These are phyloP conservation scores for Siderastrea siderea DNA, from an alignment of 92 coral and sea anemone genomes.

Conservation along the genomic window DNA sequence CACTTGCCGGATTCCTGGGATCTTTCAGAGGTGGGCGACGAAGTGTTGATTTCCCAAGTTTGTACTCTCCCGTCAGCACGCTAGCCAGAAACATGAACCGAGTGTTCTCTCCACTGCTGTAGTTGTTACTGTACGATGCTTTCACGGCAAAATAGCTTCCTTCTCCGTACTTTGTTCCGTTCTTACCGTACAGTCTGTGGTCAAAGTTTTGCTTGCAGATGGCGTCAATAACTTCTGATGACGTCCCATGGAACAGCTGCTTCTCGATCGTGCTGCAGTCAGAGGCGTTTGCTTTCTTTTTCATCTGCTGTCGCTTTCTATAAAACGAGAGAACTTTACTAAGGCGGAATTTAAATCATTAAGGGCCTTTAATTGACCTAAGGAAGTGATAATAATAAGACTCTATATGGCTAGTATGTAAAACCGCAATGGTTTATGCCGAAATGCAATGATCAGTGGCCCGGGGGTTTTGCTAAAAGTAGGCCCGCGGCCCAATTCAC, in stretches of 20 bases:
- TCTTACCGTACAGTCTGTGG: slow-evolving; percentile 91
- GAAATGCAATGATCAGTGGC: too few relatives aligned
- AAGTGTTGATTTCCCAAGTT: slow-evolving; percentile 33
- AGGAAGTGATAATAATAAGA: too few relatives aligned
- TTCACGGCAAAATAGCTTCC: slow-evolving; percentile 90
- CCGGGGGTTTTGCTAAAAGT: slow-evolving; percentile 1
- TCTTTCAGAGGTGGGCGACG: slow-evolving; percentile 89
- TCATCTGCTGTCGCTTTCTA: slow-evolving; percentile 66
- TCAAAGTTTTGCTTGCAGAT: slow-evolving; percentile 97
- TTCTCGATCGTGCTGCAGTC: slow-evolving; percentile 41
- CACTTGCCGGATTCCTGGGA: slow-evolving; percentile 77
- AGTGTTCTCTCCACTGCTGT: slow-evolving; percentile 23
- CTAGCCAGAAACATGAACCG: slow-evolving; percentile 80
- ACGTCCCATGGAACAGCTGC: slow-evolving; percentile 87
- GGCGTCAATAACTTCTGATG: slow-evolving; percentile 62
- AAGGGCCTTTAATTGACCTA: too few relatives aligned
- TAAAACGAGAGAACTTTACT: not conserved
- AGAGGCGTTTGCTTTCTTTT: slow-evolving; percentile 48
- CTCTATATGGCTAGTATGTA: too few relatives aligned
- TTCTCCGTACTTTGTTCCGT: slow-evolving; percentile 85
- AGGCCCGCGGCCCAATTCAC: not conserved
- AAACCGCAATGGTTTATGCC: too few relatives aligned
- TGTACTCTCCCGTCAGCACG: slow-evolving; percentile 84
- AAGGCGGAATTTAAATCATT: too few relatives aligned
- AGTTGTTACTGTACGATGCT: slow-evolving; percentile 79